A percentile compares a stretch with the other conserved stretches of the same genome.
Evolutionary conservation across 2,113 vertebrate species (phyloP).

Genomic region (Cheilinus undulatus): DNA sequence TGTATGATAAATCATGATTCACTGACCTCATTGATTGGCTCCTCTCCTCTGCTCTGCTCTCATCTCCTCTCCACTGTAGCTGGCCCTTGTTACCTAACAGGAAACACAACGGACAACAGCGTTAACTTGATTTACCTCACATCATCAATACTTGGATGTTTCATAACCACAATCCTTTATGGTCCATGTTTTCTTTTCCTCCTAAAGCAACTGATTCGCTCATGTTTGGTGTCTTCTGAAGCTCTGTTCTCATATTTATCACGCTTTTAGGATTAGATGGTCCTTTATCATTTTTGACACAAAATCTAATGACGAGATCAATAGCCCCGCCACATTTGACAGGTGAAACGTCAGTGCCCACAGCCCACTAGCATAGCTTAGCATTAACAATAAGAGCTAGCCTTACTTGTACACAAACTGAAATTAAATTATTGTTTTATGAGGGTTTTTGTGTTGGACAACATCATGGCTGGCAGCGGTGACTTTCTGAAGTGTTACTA

Average conservation of each 20-base stretch:
- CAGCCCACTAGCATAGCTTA: neutral
- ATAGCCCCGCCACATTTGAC: neutral
- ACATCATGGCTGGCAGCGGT: neutral
- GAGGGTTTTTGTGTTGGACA: neutral
- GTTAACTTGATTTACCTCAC: conserved; percentile 22
- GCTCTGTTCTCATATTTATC: too few species aligned
- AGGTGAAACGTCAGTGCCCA: too few species aligned
- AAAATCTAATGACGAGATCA: neutral
- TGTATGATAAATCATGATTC: conserved; percentile 73
- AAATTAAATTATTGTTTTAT: neutral
- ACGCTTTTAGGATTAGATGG: neutral
- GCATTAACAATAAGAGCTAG: neutral
- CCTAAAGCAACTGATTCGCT: neutral
- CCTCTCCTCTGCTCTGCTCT: conserved; percentile 19
- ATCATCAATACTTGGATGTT: conserved; percentile 27
- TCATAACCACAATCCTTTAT: neutral
- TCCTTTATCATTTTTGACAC: neutral
- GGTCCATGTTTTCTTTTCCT: neutral
- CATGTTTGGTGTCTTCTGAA: neutral
- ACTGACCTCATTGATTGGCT: conserved; percentile 70
- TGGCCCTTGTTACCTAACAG: conserved; percentile 59
- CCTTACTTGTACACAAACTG: too few species aligned
- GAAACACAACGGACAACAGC: conserved; percentile 14
- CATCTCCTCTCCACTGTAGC: conserved; percentile 20
- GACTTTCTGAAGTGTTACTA: neutral